phyloP scores from a whole-genome alignment of 2,113 vertebrate genomes.

The Scomber colias region DNA sequence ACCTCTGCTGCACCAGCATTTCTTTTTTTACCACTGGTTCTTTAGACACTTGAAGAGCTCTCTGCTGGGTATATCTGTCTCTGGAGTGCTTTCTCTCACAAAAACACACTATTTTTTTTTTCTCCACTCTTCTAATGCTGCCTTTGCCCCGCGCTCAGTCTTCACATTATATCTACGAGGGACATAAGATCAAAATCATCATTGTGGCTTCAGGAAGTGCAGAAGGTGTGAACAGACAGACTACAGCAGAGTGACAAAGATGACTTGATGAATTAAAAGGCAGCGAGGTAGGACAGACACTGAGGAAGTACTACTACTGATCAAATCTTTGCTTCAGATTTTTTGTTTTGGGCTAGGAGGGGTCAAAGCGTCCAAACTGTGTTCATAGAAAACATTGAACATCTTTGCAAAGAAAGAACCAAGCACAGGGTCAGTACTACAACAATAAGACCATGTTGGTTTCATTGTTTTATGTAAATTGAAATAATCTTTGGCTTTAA shows the following conservation, averaged over 20 bases:
- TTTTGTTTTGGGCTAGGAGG: conserved; percentile 7
- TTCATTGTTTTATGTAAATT: neutral
- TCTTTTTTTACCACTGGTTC: conserved; percentile 48
- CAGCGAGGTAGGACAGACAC: conserved; percentile 5
- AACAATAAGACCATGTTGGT: neutral
- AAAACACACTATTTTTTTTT: conserved; percentile 7
- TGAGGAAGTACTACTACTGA: conserved; percentile 36
- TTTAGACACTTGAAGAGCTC: conserved; percentile 40
- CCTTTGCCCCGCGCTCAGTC: conserved; percentile 4
- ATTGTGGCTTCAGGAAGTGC: conserved; percentile 38
- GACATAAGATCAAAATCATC: conserved; percentile 58
- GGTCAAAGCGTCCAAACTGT: conserved; percentile 7
- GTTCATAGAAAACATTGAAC: neutral
- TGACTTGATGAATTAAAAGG: conserved; percentile 44
- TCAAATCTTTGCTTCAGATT: conserved; percentile 21
- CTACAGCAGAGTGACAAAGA: conserved; percentile 14
- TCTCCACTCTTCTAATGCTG: conserved; percentile 1
- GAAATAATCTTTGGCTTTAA: neutral
- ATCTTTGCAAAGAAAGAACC: neutral
- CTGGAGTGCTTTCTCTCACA: conserved; percentile 28
- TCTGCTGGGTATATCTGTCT: conserved; percentile 28
- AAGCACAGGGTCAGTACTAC: neutral
- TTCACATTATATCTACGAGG: conserved; percentile 39
- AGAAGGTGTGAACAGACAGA: conserved; percentile 34
- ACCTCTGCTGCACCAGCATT: conserved; percentile 35